Percentiles rank a stretch among this genome's conserved stretches.
These are phyloP conservation scores for Brachionus asplanchnoidis DNA, from an alignment of 1,140 invertebrate species.

Conservation along the genomic window DNA sequence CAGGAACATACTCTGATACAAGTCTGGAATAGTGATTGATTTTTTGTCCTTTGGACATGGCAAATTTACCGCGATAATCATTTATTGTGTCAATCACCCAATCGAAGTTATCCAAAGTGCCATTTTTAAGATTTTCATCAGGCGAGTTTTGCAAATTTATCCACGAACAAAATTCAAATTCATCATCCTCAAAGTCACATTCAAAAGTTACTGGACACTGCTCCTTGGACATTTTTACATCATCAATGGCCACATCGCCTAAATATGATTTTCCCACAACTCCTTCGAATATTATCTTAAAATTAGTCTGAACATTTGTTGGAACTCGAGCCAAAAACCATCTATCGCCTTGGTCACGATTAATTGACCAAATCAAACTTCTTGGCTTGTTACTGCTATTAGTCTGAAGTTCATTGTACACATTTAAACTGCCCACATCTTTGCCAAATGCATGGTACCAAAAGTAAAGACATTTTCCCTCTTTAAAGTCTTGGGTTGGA, in stretches of 20 bases:
- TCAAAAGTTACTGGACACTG: neutral
- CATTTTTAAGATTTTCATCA: neutral
- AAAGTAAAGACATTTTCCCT: slow-evolving; percentile 44
- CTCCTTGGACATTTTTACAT: neutral
- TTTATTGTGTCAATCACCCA: neutral
- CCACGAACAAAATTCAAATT: slow-evolving; percentile 24
- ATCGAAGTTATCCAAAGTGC: slow-evolving; percentile 4
- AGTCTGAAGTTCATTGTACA: slow-evolving; percentile 46
- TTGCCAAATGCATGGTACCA: slow-evolving; percentile 50
- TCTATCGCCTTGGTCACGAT: neutral
- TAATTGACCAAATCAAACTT: neutral
- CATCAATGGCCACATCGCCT: slow-evolving; percentile 19
- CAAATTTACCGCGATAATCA: neutral
- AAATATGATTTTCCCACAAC: neutral
- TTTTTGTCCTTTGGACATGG: neutral
- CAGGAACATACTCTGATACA: neutral
- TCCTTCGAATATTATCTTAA: slow-evolving; percentile 34
- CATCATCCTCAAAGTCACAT: slow-evolving; percentile 22
- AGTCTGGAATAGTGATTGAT: neutral
- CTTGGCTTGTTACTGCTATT: slow-evolving; percentile 45
- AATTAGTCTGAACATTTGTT: neutral
- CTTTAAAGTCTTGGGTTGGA: neutral
- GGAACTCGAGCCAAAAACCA: slow-evolving; percentile 4
- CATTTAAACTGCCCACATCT: slow-evolving; percentile 48
- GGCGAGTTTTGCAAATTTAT: neutral